phyloP scores from a whole-genome alignment of 2,113 vertebrate species.

The Meriones unguiculatus region DNA sequence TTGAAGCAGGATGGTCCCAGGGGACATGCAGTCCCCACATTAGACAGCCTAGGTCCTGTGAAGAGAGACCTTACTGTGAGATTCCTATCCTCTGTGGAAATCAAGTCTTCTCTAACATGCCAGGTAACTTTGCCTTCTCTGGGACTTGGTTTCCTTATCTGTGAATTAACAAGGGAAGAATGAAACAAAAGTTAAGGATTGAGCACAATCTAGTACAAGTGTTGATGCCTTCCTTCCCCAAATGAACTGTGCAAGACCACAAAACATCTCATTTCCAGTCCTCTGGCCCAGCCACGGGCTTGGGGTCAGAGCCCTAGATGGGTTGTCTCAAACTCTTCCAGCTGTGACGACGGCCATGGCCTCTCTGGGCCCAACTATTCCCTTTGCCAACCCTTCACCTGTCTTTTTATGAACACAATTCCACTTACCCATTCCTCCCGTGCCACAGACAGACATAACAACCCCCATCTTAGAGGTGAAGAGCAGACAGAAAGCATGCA shows the following conservation, averaged over 20 bases:
- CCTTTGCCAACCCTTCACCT: background rate
- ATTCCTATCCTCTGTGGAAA: background rate
- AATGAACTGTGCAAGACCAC: background rate
- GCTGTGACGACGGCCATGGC: background rate
- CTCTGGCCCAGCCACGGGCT: background rate
- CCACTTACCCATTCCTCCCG: background rate
- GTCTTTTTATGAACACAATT: background rate
- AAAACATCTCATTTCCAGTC: background rate
- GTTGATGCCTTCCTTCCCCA: background rate
- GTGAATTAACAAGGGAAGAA: background rate
- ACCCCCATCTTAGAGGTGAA: background rate
- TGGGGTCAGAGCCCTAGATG: background rate
- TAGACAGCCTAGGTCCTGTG: background rate
- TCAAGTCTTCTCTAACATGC: background rate
- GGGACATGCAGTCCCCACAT: fast-evolving
- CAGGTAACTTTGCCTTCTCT: background rate
- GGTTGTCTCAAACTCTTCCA: background rate
- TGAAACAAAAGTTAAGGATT: background rate
- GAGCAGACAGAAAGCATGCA: background rate
- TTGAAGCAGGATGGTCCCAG: background rate
- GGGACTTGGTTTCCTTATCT: background rate
- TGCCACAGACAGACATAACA: background rate
- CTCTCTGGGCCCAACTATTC: background rate
- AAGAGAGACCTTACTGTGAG: background rate
- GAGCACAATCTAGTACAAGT: background rate